phyloP scores from a whole-genome alignment of 2,888 invertebrate genomes.

The Mythimna albipuncta region DNA sequence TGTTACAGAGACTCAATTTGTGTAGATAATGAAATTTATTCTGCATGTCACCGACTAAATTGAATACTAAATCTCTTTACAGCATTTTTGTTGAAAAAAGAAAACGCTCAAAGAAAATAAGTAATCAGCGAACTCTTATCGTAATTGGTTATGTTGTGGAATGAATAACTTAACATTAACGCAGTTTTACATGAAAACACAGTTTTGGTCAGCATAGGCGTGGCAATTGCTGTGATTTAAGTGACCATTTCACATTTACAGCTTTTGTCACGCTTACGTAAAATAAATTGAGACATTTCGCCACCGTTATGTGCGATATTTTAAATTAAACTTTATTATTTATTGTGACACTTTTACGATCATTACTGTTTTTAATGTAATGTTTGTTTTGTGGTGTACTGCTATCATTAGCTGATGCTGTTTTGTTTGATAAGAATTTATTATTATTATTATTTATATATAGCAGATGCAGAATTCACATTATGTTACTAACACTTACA shows the following conservation, averaged over 20 bases:
- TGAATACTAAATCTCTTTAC: slow-evolving; percentile 51
- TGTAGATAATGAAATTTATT: slow-evolving; percentile 51
- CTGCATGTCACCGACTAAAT: slow-evolving; percentile 52
- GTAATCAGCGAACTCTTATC: slow-evolving; percentile 66
- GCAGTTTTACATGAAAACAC: slow-evolving; percentile 81
- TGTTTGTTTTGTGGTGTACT: slow-evolving; percentile 52
- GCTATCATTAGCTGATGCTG: slow-evolving; percentile 45
- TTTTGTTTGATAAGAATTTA: slow-evolving; percentile 40
- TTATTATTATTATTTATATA: neutral
- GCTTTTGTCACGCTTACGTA: slow-evolving; percentile 83
- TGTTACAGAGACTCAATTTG: slow-evolving; percentile 48
- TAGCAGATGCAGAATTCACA: too few species aligned
- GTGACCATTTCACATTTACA: slow-evolving; percentile 81
- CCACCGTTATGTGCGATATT: slow-evolving; percentile 71
- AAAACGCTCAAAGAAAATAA: slow-evolving; percentile 48
- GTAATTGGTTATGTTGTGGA: slow-evolving; percentile 76
- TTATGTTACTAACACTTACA: too few species aligned
- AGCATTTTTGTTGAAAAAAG: slow-evolving; percentile 31
- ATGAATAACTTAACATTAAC: slow-evolving; percentile 74
- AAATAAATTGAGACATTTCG: slow-evolving; percentile 85
- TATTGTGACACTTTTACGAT: slow-evolving; percentile 63
- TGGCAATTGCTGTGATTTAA: slow-evolving; percentile 82
- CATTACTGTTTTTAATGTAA: slow-evolving; percentile 57
- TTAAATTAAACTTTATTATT: slow-evolving; percentile 67
- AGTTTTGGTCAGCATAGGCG: slow-evolving; percentile 78